Evolutionary conservation across 2,888 invertebrate species (phyloP).

Genomic region (Rotaria magnacalcarata): DNA sequence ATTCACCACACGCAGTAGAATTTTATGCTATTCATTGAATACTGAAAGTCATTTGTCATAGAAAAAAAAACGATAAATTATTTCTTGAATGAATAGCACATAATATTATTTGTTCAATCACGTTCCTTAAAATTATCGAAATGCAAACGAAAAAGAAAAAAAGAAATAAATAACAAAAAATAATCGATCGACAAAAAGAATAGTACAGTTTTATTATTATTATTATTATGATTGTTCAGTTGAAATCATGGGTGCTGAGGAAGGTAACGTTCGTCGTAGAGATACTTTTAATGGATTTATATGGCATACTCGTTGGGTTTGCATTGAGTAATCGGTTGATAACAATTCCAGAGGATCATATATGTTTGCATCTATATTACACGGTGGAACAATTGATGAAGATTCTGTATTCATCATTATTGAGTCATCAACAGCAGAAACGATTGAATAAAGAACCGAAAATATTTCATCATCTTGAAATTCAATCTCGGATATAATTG

Average conservation of each 20-base stretch:
- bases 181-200: neutral
- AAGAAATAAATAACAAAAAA: neutral
- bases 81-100: too few relatives aligned
- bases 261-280: neutral
- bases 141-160: neutral
- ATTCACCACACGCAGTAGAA: too few relatives aligned
- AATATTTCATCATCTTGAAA: neutral
- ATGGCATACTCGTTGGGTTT: neutral
- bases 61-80: too few relatives aligned
- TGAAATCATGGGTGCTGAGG: neutral
- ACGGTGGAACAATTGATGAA: neutral
- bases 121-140: neutral
- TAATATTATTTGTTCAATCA: slow-evolving; percentile 11
- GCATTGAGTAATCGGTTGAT: neutral
- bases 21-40: too few relatives aligned
- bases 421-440: neutral
- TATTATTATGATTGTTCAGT: neutral
- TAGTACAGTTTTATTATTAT: neutral
- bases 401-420: neutral
- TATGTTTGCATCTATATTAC: neutral
- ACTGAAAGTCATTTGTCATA: too few relatives aligned
- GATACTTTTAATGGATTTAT: neutral
- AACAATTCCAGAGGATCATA: neutral
- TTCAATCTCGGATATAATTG: neutral
- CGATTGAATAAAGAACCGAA: neutral